A percentile compares a stretch with the other conserved stretches of the same genome.
These are phyloP conservation scores for Trochalopteron elliotii DNA, from an alignment of 2,113 vertebrate species.

Conservation along the genomic window DNA sequence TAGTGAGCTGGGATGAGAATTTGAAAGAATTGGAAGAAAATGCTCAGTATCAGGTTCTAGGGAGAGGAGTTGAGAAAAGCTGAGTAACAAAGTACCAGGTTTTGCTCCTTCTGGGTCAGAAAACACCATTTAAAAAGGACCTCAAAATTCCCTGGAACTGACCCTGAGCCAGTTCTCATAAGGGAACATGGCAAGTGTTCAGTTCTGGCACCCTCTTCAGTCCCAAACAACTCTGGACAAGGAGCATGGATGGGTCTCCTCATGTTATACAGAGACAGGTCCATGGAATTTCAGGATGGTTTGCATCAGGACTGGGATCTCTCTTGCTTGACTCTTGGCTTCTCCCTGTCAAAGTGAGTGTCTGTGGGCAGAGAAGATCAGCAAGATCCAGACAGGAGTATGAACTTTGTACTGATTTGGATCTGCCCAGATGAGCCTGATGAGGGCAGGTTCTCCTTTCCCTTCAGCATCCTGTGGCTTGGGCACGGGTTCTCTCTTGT, in stretches of 20 bases:
- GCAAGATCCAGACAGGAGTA: not conserved
- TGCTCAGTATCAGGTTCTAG: accelerated
- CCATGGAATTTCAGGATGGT: accelerated
- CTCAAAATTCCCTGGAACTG: not conserved
- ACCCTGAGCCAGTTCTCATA: not conserved
- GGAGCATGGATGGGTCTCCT: not conserved
- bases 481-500: accelerated
- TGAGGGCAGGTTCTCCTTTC: not conserved
- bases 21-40: not conserved
- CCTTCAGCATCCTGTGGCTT: not conserved
- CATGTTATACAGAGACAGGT: accelerated
- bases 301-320: not conserved
- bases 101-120: not conserved
- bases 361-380: not conserved
- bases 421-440: not conserved
- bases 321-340: not conserved
- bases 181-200: not conserved
- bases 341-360: not conserved
- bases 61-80: not conserved
- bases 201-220: not conserved
- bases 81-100: not conserved
- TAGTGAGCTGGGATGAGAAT: not conserved
- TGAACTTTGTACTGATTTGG: not conserved
- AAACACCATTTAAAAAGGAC: not conserved
- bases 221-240: not conserved